A percentile compares a stretch with the other conserved stretches of the same genome.
Conservation (phyloP, 2,797 vertebrate species). For the Lacerta viridis region DNA sequence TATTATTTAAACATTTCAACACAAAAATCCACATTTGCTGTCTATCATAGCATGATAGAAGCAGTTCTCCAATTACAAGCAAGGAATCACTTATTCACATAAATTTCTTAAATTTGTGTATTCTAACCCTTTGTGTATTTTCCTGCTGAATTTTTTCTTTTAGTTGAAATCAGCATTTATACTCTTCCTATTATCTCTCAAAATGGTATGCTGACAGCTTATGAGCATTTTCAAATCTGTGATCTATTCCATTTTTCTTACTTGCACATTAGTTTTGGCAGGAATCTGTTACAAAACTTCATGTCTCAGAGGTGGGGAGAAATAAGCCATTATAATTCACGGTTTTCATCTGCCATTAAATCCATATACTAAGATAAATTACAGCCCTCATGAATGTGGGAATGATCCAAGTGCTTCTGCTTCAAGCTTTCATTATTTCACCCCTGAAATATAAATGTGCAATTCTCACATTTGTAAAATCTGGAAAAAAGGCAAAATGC, state of each 20-base stretch:
- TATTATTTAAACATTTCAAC: constrained; percentile 11
- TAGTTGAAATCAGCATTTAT: constrained; percentile 14
- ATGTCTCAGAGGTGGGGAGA: not conserved
- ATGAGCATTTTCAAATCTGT: not conserved
- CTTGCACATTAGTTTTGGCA: not conserved
- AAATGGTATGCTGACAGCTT: not conserved
- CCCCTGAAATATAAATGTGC: not conserved
- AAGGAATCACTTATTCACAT: not conserved
- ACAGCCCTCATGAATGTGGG: not conserved
- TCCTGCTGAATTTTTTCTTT: not conserved
- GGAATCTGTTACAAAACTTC: not conserved
- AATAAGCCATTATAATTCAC: too few species aligned
- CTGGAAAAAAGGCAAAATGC: constrained; percentile 1
- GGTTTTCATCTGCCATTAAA: not conserved
- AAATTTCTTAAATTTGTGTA: not conserved
- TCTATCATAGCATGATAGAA: not conserved
- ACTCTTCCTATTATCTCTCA: not conserved
- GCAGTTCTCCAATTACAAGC: not conserved
- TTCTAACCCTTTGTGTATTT: not conserved
- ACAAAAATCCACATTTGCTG: not conserved
- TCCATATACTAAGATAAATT: not conserved
- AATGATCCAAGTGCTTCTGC: not conserved
- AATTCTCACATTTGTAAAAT: not conserved
- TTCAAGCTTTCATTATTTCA: not conserved
- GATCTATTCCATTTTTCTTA: not conserved